Evolutionary conservation across 2,888 invertebrate genomes (phyloP).

Genomic region (Trisateles emortualis): DNA sequence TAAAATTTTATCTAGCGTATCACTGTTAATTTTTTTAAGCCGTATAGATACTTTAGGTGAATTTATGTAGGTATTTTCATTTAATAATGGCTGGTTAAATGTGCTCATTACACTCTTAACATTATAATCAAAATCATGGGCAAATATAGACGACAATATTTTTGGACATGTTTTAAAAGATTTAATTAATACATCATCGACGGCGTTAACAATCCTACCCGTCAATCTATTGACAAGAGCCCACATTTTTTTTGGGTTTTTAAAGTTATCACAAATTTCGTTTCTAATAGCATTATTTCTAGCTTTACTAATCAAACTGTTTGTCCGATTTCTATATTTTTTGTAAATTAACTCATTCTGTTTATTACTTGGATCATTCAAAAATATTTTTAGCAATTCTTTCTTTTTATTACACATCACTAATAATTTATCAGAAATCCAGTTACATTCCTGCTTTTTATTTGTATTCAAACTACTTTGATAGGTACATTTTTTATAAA

Average conservation of each 20-base stretch:
- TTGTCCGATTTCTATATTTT: slow-evolving; percentile 1
- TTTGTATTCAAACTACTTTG: not conserved
- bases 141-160: not conserved
- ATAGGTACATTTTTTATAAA: not conserved
- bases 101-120: not conserved
- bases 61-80: not conserved
- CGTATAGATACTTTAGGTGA: not conserved
- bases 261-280: not conserved
- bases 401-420: not conserved
- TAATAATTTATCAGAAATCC: not conserved
- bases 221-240: not conserved
- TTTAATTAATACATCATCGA: not conserved
- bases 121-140: not conserved
- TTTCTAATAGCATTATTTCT: not conserved
- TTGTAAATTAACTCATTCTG: not conserved
- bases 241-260: slow-evolving; percentile 1
- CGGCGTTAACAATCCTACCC: not conserved
- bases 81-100: not conserved
- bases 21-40: not conserved
- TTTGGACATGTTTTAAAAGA: not conserved
- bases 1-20: not conserved
- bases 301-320: not conserved
- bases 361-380: not conserved
- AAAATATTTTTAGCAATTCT: not conserved
- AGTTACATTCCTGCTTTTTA: not conserved